Evolutionary conservation across 2,797 vertebrate genomes (phyloP).

Genomic region (Leptatherina wallacei): DNA sequence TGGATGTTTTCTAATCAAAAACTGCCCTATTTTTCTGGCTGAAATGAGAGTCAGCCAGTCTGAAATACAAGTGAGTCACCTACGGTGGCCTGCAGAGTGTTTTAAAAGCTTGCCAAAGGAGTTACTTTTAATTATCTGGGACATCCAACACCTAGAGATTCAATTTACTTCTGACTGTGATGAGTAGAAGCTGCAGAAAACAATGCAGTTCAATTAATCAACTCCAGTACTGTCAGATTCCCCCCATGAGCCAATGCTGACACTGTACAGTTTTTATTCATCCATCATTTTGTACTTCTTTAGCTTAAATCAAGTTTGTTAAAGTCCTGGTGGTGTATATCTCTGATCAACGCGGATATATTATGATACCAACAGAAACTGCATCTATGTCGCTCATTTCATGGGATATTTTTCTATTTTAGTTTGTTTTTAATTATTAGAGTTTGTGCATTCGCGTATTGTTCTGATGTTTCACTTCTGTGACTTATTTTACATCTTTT

Average conservation of each 20-base stretch:
- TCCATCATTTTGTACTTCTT: not conserved
- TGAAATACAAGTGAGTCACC: conserved; percentile 33
- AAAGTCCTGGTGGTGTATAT: not conserved
- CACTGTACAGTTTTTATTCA: not conserved
- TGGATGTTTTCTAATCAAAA: conserved; percentile 44
- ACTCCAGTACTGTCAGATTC: not conserved
- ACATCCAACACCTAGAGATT: conserved; percentile 11
- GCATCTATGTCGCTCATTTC: not conserved
- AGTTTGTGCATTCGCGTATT: not conserved
- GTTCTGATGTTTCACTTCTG: not conserved
- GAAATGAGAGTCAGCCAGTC: conserved; percentile 20
- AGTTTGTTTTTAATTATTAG: not conserved
- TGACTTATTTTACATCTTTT: too few relatives aligned
- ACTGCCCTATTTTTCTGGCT: conserved; percentile 8
- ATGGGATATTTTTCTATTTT: not conserved
- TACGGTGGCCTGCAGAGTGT: conserved; percentile 17
- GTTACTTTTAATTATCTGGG: conserved; percentile 25
- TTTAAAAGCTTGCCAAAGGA: conserved; percentile 22
- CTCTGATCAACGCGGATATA: not conserved
- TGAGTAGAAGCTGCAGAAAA: not conserved
- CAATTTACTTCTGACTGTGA: conserved; percentile 10
- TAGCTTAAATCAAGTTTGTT: not conserved
- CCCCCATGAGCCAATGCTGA: too few relatives aligned
- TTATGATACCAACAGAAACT: not conserved
- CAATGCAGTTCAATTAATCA: conserved; percentile 1